A percentile compares a stretch with the other conserved stretches of the same genome.
Conservation (phyloP, 2,113 vertebrate species). For the Gobiocypris rarus region DNA sequence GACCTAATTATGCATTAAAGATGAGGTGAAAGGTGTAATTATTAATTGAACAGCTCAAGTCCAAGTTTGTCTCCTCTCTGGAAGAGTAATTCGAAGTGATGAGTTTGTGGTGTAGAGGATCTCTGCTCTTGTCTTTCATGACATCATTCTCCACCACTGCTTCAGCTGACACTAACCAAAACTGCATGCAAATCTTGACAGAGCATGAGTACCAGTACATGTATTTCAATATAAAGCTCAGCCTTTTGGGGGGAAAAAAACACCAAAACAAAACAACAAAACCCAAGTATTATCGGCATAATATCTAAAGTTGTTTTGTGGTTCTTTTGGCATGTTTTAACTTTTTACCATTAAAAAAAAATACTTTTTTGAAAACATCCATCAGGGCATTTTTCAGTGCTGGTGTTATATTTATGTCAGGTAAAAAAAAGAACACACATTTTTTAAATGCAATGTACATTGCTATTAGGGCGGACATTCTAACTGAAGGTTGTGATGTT, state of each 20-base stretch:
- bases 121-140: background rate
- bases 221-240: background rate
- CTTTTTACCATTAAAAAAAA: too few species aligned
- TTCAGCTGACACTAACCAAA: background rate
- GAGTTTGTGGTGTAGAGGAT: conserved; percentile 2
- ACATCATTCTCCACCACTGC: background rate
- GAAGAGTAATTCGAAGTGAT: conserved; percentile 5
- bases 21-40: conserved; percentile 31
- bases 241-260: background rate
- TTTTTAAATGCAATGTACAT: background rate
- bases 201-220: background rate
- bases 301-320: too few species aligned
- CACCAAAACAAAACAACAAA: too few species aligned
- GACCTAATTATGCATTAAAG: conserved; percentile 12
- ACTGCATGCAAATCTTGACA: background rate
- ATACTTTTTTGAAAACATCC: too few species aligned
- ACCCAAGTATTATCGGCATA: too few species aligned
- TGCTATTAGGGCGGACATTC: background rate
- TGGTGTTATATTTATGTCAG: background rate
- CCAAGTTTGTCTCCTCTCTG: conserved; percentile 4
- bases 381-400: background rate
- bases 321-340: too few species aligned
- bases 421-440: background rate
- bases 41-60: conserved; percentile 27
- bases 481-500: background rate